Base-by-base conservation (phyloP, 2,888 invertebrate genomes). In the Entomobrya proxima region DNA sequence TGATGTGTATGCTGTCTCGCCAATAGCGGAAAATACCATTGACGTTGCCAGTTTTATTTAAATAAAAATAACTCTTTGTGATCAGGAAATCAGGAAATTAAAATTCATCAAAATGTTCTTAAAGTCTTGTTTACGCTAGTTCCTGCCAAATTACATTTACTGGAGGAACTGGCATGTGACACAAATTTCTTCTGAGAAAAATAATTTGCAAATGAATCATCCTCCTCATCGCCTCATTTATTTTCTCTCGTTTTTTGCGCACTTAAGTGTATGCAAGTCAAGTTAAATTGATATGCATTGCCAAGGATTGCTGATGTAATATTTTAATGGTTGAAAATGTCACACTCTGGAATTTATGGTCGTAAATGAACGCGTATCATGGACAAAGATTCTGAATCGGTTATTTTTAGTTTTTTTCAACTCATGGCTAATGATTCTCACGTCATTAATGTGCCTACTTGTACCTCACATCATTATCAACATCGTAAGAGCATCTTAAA, bases 231-330 rank as follows among this genome's bases (percentile, higher is more conserved):
- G 3, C 3, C 27, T 30, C 3, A 9, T 13, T 24, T 58, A 5
- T 55, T 55, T 55, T 30, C 24, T 58, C 30, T 15, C 4, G 13
- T 30, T 9, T 58, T 58, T 58, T 30, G 30, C 50, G 50, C n/a
- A 52, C 18, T 52, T 24, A 13, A 21, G 21, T 13, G 11, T 24
- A 40, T 67, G 67, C 21, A 67, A 21, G 18, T n/a, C n/a, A n/a
- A n/a, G n/a, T n/a, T n/a, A n/a, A n/a, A n/a, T n/a, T n/a, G n/a
- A n/a, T 2, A 67, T 67, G 37, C 67, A 37, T 67, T 18, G 21
- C 67, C 67, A 67, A 67, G 67, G 37, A 37, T 67, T 64, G 67
- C 67, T 67, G 67, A 67, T 40, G 67, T 67, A 67, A 67, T 67
- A 67, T 67, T 37, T 67, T 67, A 37, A 67, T 67, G 2, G 21